Conservation (phyloP, 2,888 invertebrate genomes). For the Chrysodeixis includens region DNA sequence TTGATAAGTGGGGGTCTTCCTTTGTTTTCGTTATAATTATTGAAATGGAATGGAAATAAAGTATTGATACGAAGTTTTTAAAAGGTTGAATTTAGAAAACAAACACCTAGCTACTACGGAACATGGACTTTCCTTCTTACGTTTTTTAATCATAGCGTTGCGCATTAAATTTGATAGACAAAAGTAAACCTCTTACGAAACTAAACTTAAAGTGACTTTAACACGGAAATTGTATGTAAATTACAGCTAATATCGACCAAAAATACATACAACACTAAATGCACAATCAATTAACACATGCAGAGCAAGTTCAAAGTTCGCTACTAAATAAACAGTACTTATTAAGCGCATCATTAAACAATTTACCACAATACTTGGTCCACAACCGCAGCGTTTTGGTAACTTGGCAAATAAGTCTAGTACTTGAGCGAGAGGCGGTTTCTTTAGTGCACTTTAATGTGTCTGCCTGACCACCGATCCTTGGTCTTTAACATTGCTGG, state of each 20-base stretch:
- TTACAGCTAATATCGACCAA: too few species aligned
- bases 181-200: too few species aligned
- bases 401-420: constrained; percentile 69
- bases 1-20: constrained; percentile 45
- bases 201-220: too few species aligned
- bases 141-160: too few species aligned
- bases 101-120: not conserved
- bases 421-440: constrained; percentile 69
- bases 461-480: constrained; percentile 57
- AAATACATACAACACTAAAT: not conserved
- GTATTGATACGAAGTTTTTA: not conserved
- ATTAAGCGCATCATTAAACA: constrained; percentile 55
- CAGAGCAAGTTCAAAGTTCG: not conserved
- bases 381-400: constrained; percentile 56
- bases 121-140: too few species aligned
- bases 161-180: too few species aligned
- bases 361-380: constrained; percentile 50
- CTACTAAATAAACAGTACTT: constrained; percentile 3
- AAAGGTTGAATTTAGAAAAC: not conserved
- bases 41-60: constrained; percentile 13
- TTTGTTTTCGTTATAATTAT: constrained; percentile 45
- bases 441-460: constrained; percentile 84
- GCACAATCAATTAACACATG: not conserved
- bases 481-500: constrained; percentile 47
- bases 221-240: too few species aligned